Conservation (phyloP, 92 coral and sea anemone genomes). For the Nematostella vectensis region DNA sequence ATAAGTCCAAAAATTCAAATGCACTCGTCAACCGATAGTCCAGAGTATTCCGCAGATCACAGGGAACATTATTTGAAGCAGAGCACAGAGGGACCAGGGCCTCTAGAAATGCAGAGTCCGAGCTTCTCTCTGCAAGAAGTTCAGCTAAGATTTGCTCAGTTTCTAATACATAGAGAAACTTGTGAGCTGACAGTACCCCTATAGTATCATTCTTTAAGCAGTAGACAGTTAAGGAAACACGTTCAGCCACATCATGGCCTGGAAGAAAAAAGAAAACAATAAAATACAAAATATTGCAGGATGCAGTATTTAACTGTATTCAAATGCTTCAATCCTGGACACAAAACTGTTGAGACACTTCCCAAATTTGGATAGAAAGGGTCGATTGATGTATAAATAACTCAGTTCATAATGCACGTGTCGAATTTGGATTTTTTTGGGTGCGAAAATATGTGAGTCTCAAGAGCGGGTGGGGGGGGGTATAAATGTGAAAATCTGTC, state of each 20-base stretch:
- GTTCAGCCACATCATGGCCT: conserved; percentile 76
- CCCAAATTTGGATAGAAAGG: too few relatives aligned
- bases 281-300: too few relatives aligned
- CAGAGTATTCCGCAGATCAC: conserved; percentile 48
- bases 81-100: conserved; percentile 41
- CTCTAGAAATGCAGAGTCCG: conserved; percentile 51
- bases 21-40: conserved; percentile 72
- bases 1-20: conserved; percentile 61
- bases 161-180: conserved; percentile 47
- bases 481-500: too few relatives aligned
- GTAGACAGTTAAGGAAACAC: conserved; percentile 54
- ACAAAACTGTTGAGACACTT: too few relatives aligned
- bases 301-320: background rate
- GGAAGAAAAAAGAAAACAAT: conserved; percentile 2
- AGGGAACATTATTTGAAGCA: conserved; percentile 45
- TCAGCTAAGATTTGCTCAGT: conserved; percentile 71
- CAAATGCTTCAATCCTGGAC: background rate
- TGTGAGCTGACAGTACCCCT: conserved; percentile 60
- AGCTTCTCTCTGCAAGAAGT: conserved; percentile 52
- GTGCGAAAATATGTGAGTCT: too few relatives aligned
- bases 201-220: conserved; percentile 45
- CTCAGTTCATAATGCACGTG: too few relatives aligned
- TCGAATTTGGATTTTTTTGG: too few relatives aligned
- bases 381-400: too few relatives aligned
- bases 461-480: too few relatives aligned